Conservation (phyloP, 2,797 vertebrate genomes). For the Thaleichthys pacificus region DNA sequence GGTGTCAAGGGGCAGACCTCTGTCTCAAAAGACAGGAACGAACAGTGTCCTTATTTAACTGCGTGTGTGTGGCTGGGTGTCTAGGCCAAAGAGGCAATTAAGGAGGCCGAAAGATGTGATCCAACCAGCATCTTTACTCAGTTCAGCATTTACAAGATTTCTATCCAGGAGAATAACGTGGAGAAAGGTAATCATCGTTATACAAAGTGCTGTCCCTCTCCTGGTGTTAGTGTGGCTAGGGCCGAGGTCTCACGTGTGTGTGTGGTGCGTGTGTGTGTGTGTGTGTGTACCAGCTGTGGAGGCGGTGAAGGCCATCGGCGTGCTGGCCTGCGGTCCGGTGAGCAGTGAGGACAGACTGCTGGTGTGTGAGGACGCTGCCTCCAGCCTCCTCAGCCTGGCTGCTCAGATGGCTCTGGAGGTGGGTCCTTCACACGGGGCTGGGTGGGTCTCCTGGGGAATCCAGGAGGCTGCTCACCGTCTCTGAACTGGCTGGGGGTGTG, state of each 20-base stretch:
- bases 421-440: conserved; percentile 22
- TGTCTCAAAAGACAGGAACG: not conserved
- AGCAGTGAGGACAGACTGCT: conserved; percentile 61
- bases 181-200: conserved; percentile 75
- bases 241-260: not conserved
- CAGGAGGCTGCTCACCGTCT: not conserved
- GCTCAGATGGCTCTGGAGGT: conserved; percentile 92
- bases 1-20: not conserved
- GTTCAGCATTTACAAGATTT: conserved; percentile 87
- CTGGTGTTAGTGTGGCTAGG: not conserved
- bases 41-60: not conserved
- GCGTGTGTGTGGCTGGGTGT: conserved; percentile 3
- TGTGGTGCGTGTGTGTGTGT: conserved; percentile 1
- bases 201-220: no score
- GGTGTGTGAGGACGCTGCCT: conserved; percentile 66
- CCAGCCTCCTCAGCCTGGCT: conserved; percentile 81
- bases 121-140: conserved; percentile 87
- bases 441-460: no score
- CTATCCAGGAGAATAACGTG: conserved; percentile 77
- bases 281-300: conserved; percentile 72
- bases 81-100: conserved; percentile 86
- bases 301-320: conserved; percentile 75
- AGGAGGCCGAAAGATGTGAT: conserved; percentile 82
- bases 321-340: conserved; percentile 56
- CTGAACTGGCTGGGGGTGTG: no score